These are phyloP conservation scores for Rattus rattus DNA, from an alignment of 2,113 vertebrate genomes.

Conservation along the genomic window DNA sequence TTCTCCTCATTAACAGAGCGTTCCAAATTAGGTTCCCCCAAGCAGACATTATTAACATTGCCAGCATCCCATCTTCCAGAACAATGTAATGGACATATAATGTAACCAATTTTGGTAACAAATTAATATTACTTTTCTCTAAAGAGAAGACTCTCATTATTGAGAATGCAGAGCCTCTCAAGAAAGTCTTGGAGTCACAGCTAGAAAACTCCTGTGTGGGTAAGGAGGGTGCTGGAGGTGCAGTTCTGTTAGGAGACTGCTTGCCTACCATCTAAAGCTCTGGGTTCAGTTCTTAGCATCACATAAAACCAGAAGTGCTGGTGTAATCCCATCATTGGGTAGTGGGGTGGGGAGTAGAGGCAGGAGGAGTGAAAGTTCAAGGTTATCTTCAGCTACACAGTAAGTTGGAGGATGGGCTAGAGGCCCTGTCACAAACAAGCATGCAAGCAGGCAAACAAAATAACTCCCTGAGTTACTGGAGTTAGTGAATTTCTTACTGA, in stretches of 20 bases:
- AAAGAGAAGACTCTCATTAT: slow-evolving; percentile 63
- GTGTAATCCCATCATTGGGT: not conserved
- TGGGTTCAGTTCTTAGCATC: not conserved
- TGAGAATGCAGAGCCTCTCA: slow-evolving; percentile 43
- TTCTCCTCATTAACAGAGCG: slow-evolving; percentile 60
- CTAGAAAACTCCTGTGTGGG: not conserved
- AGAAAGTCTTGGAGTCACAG: slow-evolving; percentile 52
- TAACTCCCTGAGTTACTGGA: slow-evolving; percentile 16
- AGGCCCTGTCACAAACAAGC: not conserved
- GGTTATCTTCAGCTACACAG: not conserved
- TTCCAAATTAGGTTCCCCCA: slow-evolving; percentile 39
- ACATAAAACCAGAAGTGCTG: not conserved
- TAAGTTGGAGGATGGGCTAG: not conserved
- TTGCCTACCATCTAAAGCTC: not conserved
- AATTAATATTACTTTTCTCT: slow-evolving; percentile 68
- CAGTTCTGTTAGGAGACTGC: not conserved
- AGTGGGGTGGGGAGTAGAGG: not conserved
- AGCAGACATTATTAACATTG: slow-evolving; percentile 50
- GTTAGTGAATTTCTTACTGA: slow-evolving; percentile 48
- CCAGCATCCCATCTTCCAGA: slow-evolving; percentile 56
- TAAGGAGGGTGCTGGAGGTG: no score
- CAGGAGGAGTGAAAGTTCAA: not conserved
- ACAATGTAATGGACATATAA: slow-evolving; percentile 62
- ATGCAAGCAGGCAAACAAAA: not conserved
- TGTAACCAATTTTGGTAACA: slow-evolving; percentile 68